These are phyloP conservation scores for Leucania comma DNA, from an alignment of 2,888 invertebrate species.

Conservation along the genomic window DNA sequence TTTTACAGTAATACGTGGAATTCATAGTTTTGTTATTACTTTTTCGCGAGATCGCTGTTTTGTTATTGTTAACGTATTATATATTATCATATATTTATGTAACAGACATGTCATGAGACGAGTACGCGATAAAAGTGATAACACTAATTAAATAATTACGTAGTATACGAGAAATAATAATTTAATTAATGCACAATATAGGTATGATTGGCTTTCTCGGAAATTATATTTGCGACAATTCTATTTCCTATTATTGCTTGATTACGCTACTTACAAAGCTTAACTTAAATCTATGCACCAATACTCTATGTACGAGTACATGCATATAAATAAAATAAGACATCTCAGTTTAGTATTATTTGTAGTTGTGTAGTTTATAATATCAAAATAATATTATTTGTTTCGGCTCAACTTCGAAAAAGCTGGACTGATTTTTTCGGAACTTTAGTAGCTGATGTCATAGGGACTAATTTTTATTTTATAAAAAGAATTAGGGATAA, in stretches of 20 bases:
- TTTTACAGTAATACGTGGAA: slow-evolving; percentile 5
- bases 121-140: slow-evolving; percentile 20
- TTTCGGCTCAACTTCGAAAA: too few species aligned
- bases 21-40: slow-evolving; percentile 13
- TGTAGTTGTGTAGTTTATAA: too few species aligned
- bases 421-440: too few species aligned
- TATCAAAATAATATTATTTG: too few species aligned
- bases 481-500: too few species aligned
- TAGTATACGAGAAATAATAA: slow-evolving; percentile 5
- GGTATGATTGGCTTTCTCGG: not conserved
- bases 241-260: not conserved
- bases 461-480: too few species aligned
- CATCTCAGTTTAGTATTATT: too few species aligned
- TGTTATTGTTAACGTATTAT: slow-evolving; percentile 9
- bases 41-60: slow-evolving; percentile 7
- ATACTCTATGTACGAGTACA: too few species aligned
- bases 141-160: slow-evolving; percentile 3
- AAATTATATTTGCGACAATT: not conserved
- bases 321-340: too few species aligned
- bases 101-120: not conserved
- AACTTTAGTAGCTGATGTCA: too few species aligned
- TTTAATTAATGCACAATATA: not conserved
- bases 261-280: not conserved
- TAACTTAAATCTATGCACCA: not conserved
- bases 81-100: slow-evolving; percentile 12